Conservation (phyloP, 2,113 vertebrate species). For the Melospiza georgiana region DNA sequence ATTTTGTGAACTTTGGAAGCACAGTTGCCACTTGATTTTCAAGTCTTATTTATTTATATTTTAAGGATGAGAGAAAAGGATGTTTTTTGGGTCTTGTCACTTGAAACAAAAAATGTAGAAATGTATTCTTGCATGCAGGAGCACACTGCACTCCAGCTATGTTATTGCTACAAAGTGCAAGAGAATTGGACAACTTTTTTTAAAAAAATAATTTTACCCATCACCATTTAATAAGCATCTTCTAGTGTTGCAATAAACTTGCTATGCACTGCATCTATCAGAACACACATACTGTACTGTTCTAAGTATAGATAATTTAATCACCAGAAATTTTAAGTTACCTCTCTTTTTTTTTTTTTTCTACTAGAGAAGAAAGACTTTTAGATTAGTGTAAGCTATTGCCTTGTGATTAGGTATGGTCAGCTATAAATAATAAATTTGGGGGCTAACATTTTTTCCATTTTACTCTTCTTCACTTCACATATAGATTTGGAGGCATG, state of each 20-base stretch:
- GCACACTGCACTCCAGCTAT: accelerated
- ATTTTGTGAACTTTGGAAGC: neutral
- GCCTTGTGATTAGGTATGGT: neutral
- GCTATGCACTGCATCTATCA: neutral
- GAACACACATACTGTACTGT: neutral
- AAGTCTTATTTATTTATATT: neutral
- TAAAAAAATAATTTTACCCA: neutral
- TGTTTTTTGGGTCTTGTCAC: neutral
- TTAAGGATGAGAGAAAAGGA: neutral
- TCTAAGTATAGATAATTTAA: neutral
- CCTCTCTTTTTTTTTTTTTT: neutral
- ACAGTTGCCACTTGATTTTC: neutral
- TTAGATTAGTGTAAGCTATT: neutral
- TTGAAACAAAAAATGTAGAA: neutral
- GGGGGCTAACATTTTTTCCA: accelerated
- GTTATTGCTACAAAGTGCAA: neutral
- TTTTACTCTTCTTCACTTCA: neutral
- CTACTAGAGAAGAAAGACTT: neutral
- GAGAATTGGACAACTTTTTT: neutral
- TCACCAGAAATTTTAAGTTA: neutral
- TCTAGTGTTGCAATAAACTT: neutral
- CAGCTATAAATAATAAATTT: neutral
- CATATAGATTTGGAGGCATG: neutral
- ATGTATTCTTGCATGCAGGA: neutral
- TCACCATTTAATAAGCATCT: neutral